A percentile compares a stretch with the other conserved stretches of the same genome.
Conservation (phyloP, 2,888 invertebrate genomes). For the Callyntrura guangdongensis region DNA sequence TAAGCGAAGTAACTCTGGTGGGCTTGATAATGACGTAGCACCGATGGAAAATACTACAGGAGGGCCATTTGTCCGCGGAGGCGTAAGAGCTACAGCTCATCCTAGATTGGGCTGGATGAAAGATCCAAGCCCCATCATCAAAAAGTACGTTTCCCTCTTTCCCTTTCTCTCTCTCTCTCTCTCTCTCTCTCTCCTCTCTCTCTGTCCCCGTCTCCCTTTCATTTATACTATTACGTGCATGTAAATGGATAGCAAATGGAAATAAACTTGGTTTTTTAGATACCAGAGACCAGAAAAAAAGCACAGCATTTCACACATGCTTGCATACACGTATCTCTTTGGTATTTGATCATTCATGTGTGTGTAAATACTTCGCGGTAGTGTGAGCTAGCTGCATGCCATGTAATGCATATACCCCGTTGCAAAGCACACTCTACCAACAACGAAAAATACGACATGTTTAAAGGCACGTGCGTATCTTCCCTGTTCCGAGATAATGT, state of each 20-base stretch:
- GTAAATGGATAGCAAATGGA: conserved; percentile 46
- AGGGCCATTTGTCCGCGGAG: conserved; percentile 87
- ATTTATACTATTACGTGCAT: conserved; percentile 47
- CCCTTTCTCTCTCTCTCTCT: conserved; percentile 3
- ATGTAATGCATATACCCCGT: neutral
- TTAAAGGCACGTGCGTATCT: conserved; percentile 34
- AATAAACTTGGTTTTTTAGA: conserved; percentile 35
- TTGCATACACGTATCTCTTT: conserved; percentile 41
- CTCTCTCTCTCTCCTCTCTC: conserved; percentile 10
- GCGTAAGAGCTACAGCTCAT: conserved; percentile 91
- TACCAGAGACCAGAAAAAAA: conserved; percentile 26
- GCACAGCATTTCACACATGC: conserved; percentile 54
- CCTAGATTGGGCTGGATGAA: conserved; percentile 90
- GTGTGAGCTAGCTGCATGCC: conserved; percentile 31
- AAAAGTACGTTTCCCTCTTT: conserved; percentile 70
- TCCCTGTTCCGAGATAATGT: conserved; percentile 12
- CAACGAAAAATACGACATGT: neutral
- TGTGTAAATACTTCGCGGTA: conserved; percentile 44
- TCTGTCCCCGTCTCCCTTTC: neutral
- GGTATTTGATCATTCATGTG: conserved; percentile 73
- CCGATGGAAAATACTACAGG: conserved; percentile 76
- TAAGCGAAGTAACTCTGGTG: conserved; percentile 90
- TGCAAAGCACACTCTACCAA: neutral
- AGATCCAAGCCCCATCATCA: conserved; percentile 84
- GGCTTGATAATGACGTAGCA: conserved; percentile 88